Percentiles rank a stretch among this genome's conserved stretches.
Conservation (phyloP, 2,888 invertebrate species). For the Phlogophora meticulosa region DNA sequence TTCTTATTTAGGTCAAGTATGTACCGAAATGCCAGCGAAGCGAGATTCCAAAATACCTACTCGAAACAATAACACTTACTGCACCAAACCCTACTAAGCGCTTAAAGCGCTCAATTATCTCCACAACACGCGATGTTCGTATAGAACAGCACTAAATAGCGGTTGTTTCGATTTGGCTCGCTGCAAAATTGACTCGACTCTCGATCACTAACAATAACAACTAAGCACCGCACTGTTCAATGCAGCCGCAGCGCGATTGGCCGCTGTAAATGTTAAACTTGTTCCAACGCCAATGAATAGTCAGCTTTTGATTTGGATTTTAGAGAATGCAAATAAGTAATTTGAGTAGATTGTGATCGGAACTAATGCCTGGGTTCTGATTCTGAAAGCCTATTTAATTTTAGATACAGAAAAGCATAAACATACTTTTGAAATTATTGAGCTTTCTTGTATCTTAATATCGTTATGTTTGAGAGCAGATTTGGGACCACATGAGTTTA, state of each 20-base stretch:
- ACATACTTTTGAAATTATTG: no score
- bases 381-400: neutral
- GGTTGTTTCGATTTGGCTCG: slow-evolving; percentile 69
- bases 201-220: slow-evolving; percentile 69
- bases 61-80: slow-evolving; percentile 42
- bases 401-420: neutral
- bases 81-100: slow-evolving; percentile 54
- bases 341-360: slow-evolving; percentile 18
- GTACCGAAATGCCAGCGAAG: slow-evolving; percentile 13
- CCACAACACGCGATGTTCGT: slow-evolving; percentile 50
- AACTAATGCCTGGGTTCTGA: neutral
- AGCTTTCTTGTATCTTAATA: no score
- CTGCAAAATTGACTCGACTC: slow-evolving; percentile 68
- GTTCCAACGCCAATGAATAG: slow-evolving; percentile 55
- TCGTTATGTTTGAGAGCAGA: no score
- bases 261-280: slow-evolving; percentile 55
- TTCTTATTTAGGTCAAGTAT: neutral
- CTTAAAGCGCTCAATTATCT: slow-evolving; percentile 63
- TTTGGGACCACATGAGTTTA: no score
- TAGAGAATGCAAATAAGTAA: neutral
- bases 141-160: slow-evolving; percentile 57
- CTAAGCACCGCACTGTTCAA: slow-evolving; percentile 62
- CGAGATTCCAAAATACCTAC: slow-evolving; percentile 31
- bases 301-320: slow-evolving; percentile 39
- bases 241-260: slow-evolving; percentile 57